Conservation (phyloP, 1,140 invertebrate species). For the Bombus terrestris region DNA sequence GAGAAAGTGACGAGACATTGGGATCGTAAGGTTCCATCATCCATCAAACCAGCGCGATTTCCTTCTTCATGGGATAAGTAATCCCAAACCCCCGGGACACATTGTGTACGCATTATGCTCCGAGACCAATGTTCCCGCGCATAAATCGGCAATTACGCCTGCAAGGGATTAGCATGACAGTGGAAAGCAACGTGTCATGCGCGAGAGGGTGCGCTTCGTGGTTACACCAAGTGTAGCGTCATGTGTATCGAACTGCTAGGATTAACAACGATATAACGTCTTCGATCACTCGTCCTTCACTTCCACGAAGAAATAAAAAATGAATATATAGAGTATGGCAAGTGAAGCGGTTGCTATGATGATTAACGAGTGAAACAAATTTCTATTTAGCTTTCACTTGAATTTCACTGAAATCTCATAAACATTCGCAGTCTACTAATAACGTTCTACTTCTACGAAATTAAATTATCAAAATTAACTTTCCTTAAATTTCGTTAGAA, state of each 20-base stretch:
- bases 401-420: too few species aligned
- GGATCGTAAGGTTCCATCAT: slow-evolving; percentile 22
- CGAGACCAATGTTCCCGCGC: slow-evolving; percentile 29
- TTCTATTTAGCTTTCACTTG: too few species aligned
- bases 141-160: slow-evolving; percentile 66
- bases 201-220: slow-evolving; percentile 21
- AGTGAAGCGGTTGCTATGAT: too few species aligned
- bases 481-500: too few species aligned
- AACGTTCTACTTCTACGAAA: too few species aligned
- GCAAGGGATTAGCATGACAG: slow-evolving; percentile 62
- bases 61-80: slow-evolving; percentile 54
- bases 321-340: too few species aligned
- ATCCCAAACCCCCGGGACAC: slow-evolving; percentile 44
- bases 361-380: too few species aligned
- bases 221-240: slow-evolving; percentile 20
- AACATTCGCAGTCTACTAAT: too few species aligned
- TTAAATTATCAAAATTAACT: too few species aligned
- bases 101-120: slow-evolving; percentile 55
- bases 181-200: slow-evolving; percentile 63
- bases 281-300: slow-evolving; percentile 30
- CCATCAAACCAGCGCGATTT: slow-evolving; percentile 51
- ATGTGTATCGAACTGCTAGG: slow-evolving; percentile 36
- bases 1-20: slow-evolving; percentile 33
- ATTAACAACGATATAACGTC: slow-evolving; percentile 35
- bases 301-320: not conserved